Conservation (phyloP, 1,140 invertebrate genomes). For the Rhopalosiphum maidis region DNA sequence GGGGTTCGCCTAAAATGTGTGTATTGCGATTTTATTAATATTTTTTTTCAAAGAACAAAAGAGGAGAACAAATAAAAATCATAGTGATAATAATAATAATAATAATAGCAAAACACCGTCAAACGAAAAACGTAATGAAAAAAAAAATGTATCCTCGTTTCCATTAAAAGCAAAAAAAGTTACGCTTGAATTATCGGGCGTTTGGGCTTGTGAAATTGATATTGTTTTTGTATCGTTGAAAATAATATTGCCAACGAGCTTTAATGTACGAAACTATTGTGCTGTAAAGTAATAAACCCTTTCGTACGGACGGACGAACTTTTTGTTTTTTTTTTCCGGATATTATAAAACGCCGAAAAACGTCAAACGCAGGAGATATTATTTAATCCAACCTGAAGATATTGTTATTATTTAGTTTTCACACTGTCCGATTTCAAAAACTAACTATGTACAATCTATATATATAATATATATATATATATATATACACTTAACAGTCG, state of each 20-base stretch:
- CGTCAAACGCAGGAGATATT: not conserved
- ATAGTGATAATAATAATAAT: not conserved
- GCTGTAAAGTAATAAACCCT: slow-evolving; percentile 19
- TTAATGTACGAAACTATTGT: not conserved
- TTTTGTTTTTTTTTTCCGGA: not conserved
- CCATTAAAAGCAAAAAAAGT: not conserved
- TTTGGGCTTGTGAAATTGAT: not conserved
- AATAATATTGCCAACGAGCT: not conserved
- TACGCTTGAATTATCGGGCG: not conserved
- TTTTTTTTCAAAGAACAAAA: not conserved
- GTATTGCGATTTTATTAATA: not conserved
- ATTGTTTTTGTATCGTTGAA: not conserved
- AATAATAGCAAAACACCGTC: not conserved
- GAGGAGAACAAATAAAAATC: not conserved
- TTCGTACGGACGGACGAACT: not conserved
- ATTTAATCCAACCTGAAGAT: not conserved
- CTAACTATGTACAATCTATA: not conserved
- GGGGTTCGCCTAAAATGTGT: too few species aligned
- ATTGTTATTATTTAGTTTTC: not conserved
- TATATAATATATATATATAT: not conserved
- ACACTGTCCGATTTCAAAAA: not conserved
- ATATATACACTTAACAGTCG: not conserved
- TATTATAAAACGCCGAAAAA: not conserved
- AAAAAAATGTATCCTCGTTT: not conserved
- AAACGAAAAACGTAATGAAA: not conserved